These are phyloP conservation scores for Argynnis bischoffii DNA, from an alignment of 2,888 invertebrate species.

Conservation along the genomic window DNA sequence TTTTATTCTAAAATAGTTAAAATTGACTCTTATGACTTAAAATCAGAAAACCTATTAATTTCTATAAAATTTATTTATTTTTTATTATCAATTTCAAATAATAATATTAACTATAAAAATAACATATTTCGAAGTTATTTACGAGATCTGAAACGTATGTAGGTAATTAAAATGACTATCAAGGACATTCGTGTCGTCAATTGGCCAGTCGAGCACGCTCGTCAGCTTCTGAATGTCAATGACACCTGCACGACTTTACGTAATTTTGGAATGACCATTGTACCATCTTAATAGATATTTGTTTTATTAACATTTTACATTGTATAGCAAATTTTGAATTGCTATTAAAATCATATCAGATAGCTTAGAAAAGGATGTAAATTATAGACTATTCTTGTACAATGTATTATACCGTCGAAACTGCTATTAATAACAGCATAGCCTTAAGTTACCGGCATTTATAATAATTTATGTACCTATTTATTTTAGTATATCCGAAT, in stretches of 20 bases:
- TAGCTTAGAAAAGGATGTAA: too few relatives aligned
- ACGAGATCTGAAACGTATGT: not conserved
- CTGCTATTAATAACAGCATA: too few relatives aligned
- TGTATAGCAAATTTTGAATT: not conserved
- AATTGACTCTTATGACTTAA: too few relatives aligned
- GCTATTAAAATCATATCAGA: too few relatives aligned
- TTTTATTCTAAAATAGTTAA: too few relatives aligned
- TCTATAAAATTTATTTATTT: too few relatives aligned
- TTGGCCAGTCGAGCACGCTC: conserved; percentile 54
- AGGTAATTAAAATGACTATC: conserved; percentile 31
- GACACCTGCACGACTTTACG: conserved; percentile 44
- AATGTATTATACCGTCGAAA: too few relatives aligned
- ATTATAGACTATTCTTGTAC: too few relatives aligned
- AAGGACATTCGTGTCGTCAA: conserved; percentile 55
- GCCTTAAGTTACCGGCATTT: too few relatives aligned
- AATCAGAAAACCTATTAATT: too few relatives aligned
- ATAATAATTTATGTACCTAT: too few relatives aligned
- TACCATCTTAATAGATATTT: not conserved
- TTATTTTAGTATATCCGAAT: not conserved
- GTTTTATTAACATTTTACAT: conserved; percentile 4
- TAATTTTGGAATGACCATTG: conserved; percentile 42
- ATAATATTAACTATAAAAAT: not conserved
- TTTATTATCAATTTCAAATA: too few relatives aligned
- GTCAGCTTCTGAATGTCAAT: conserved; percentile 57
- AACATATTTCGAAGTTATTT: conserved; percentile 10